Base-by-base conservation (phyloP, 2,113 vertebrate genomes). In the Tupaia chinensis region DNA sequence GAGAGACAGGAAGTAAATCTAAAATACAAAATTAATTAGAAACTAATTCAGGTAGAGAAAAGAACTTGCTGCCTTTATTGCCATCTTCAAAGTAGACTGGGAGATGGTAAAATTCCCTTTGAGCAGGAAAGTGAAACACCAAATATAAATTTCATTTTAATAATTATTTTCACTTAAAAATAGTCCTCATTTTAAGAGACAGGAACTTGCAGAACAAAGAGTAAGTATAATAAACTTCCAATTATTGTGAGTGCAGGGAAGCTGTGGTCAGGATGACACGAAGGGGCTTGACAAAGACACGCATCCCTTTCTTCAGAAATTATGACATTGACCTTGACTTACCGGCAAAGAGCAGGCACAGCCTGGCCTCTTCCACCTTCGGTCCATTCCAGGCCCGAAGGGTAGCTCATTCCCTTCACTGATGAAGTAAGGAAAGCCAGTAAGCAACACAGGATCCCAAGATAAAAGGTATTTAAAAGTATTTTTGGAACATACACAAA, bases 11-110 rank as follows among this genome's bases (percentile, higher is more conserved):
- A 32, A 86, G 66, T 74, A 83, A 88, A 93, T 88, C 44, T 63
- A 78, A 96, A 94, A 89, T 4, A 79, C 70, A 60, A 86, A 92
- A 82, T 94, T 97, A 97, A 96, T 96, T 96, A 96, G 79, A 54
- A 87, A 93, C 66, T 76, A 58, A 93, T 87, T 89, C 89, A 27
- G 29, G 15, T 86, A 83, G 32, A 84, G 32, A 68, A 27, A 44
- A 66, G 15, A 61, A 53, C 10, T 95, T 20, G 25, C 70, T 84
- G 79, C 79, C 77, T 82, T 70, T 60, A 89, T 22, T 70, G 32
- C 61, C 56, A 78, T 61, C 90, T 96, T 96, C 94, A 94, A 95
- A 97, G 91, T 22, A 63, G 70, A 44, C 1, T 63, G 34, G 32
- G 86, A 93, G 93, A 95, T 16, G 70, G n/a, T 44, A 77, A 89